Percentiles rank a stretch among this genome's conserved stretches.
Evolutionary conservation across 2,888 invertebrate species (phyloP).

Genomic region (Desoria tigrina): DNA sequence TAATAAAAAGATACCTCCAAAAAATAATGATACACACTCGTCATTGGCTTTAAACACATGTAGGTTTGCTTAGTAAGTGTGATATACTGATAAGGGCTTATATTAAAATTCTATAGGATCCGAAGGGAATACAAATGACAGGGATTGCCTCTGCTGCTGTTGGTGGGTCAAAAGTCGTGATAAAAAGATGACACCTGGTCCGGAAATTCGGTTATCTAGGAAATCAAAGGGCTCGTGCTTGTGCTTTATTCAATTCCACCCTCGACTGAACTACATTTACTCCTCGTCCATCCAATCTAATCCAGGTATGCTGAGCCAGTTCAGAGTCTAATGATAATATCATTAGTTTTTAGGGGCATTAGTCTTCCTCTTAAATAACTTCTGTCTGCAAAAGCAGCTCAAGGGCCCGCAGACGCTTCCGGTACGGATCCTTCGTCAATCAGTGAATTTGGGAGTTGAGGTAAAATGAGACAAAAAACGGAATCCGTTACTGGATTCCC

Average conservation of each 20-base stretch:
- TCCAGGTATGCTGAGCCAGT: not conserved
- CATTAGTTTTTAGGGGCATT: too few species aligned
- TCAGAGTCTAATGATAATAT: too few species aligned
- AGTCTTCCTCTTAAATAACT: not conserved
- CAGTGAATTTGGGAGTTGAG: slow-evolving; percentile 17
- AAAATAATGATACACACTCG: not conserved
- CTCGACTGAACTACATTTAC: slow-evolving; percentile 15
- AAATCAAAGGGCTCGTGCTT: slow-evolving; percentile 50
- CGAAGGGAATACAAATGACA: slow-evolving; percentile 23
- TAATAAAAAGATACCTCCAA: slow-evolving; percentile 13
- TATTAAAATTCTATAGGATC: too few species aligned
- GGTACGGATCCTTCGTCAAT: slow-evolving; percentile 47
- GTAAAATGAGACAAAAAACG: not conserved
- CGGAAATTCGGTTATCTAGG: slow-evolving; percentile 53
- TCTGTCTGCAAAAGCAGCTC: not conserved
- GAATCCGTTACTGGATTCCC: slow-evolving; percentile 7
- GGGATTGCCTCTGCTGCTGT: slow-evolving; percentile 39
- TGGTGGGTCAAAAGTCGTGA: slow-evolving; percentile 53
- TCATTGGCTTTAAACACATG: too few species aligned
- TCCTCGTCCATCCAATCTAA: not conserved
- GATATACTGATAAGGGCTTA: too few species aligned
- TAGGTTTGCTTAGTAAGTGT: too few species aligned
- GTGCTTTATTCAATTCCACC: slow-evolving; percentile 40
- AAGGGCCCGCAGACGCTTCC: slow-evolving; percentile 43
- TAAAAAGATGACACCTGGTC: slow-evolving; percentile 54